Base-by-base conservation (phyloP, 2,888 invertebrate genomes). In the Calephelis perditalis region DNA sequence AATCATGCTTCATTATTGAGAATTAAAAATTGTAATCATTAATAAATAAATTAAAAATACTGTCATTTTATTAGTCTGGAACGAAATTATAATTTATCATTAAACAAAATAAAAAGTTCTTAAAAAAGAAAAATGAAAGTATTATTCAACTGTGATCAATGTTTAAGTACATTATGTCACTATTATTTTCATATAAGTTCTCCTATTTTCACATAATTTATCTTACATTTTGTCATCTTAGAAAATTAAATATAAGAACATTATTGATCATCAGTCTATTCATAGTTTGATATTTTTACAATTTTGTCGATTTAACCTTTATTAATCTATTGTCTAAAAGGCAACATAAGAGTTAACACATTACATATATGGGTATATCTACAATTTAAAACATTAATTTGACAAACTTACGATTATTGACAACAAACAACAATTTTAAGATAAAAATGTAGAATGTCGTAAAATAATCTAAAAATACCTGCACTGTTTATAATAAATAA, bases 221-320 rank as follows among this genome's bases (percentile, higher is more conserved):
- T 82, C 82, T 82, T 86, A 88, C 81, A 81, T 76, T 83, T 87
- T 88, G 89, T 90, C 89, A 84, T 80, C 84, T 84, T 88, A 87
- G 81, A 88, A 89, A 88, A 87, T 87, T 88, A 89, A 87, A 87
- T 86, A 88, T 82, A 83, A 84, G 84, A 83, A 84, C 81, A 84
- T 88, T 84, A 89, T 86, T 87, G 85, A 87, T 83, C 84, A 87
- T 90, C 90, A 90, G 90, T 90, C 90, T 90, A 88, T 90, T 87
- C 86, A 86, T 84, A 85, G 80, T 81, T 82, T 81, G 81, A 85
- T 89, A 90, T 86, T 84, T 86, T 86, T 85, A 84, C 84, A 85
- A 86, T 89, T 88, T 88, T 87, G 88, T 87, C 84, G 84, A 86
- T 86, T 84, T 82, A 79, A 84, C 82, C 82, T 78, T 81, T 65